phyloP scores from a whole-genome alignment of 2,113 vertebrate species.

The Potamarius usumacintae region DNA sequence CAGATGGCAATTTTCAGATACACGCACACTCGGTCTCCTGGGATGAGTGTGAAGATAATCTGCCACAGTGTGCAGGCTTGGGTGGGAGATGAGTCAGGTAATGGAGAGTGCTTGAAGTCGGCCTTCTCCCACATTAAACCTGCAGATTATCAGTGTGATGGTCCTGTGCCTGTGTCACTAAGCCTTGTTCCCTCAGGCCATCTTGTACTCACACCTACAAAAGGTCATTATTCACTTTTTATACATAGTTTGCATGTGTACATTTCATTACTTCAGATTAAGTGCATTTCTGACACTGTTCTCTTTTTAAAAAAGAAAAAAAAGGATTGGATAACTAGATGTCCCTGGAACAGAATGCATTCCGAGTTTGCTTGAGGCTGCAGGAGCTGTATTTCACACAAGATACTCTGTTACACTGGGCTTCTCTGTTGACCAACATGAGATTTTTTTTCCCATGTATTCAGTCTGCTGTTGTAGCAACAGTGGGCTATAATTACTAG shows the following conservation, averaged over 20 bases:
- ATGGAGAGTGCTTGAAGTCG: constrained; percentile 32
- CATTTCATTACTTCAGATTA: neutral
- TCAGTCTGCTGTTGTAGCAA: neutral
- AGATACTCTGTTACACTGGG: neutral
- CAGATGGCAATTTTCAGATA: constrained; percentile 59
- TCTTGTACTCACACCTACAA: constrained; percentile 6
- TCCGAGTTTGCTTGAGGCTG: neutral
- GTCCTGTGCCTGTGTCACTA: constrained; percentile 21
- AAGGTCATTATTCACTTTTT: neutral
- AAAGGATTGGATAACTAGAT: neutral
- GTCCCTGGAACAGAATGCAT: neutral
- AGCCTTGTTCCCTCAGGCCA: constrained; percentile 38
- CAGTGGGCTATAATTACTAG: neutral
- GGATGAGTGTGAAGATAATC: constrained; percentile 50
- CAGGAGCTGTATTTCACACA: neutral
- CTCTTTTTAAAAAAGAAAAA: neutral
- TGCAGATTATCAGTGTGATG: constrained; percentile 44
- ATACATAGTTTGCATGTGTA: constrained; percentile 11
- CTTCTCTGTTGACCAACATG: neutral
- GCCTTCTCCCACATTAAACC: constrained; percentile 44
- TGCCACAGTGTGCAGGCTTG: constrained; percentile 48
- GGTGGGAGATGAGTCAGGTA: constrained; percentile 48
- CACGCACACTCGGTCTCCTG: constrained; percentile 57
- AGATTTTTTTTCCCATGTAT: neutral
- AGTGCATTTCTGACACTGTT: neutral